phyloP scores from a whole-genome alignment of 2,888 invertebrate genomes.

The Zygothrica quintamaculata region DNA sequence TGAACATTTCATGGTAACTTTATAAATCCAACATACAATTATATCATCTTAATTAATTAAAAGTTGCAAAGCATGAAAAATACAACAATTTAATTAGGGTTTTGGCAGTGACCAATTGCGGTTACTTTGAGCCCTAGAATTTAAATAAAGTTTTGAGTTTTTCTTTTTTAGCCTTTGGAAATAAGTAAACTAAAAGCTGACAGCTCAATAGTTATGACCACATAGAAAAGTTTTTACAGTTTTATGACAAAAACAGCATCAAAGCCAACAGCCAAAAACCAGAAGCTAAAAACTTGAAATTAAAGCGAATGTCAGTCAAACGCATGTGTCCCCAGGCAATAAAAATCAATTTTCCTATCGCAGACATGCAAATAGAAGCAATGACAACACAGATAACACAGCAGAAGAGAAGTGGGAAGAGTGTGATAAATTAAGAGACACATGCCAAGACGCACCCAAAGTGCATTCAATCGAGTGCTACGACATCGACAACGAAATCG shows the following conservation, averaged over 20 bases:
- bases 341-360: slow-evolving; percentile 69
- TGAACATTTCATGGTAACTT: too few relatives aligned
- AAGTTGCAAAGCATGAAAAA: too few relatives aligned
- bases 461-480: slow-evolving; percentile 30
- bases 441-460: slow-evolving; percentile 60
- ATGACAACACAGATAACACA: slow-evolving; percentile 24
- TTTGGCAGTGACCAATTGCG: too few relatives aligned
- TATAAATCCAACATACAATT: too few relatives aligned
- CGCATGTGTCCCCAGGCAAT: slow-evolving; percentile 56
- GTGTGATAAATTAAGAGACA: slow-evolving; percentile 65
- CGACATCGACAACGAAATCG: too few relatives aligned
- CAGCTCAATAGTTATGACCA: slow-evolving; percentile 4
- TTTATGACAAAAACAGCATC: slow-evolving; percentile 22
- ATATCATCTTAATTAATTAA: too few relatives aligned
- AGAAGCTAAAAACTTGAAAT: slow-evolving; percentile 15
- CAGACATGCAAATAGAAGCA: slow-evolving; percentile 57
- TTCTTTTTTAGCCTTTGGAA: too few relatives aligned
- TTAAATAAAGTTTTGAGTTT: too few relatives aligned
- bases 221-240: slow-evolving; percentile 45
- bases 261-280: slow-evolving; percentile 1
- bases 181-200: slow-evolving; percentile 10
- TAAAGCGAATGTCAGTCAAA: slow-evolving; percentile 43
- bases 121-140: too few relatives aligned
- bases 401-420: neutral
- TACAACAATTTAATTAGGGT: too few relatives aligned